These are phyloP conservation scores for Rostratula benghalensis DNA, from an alignment of 2,113 vertebrate genomes.

Conservation along the genomic window DNA sequence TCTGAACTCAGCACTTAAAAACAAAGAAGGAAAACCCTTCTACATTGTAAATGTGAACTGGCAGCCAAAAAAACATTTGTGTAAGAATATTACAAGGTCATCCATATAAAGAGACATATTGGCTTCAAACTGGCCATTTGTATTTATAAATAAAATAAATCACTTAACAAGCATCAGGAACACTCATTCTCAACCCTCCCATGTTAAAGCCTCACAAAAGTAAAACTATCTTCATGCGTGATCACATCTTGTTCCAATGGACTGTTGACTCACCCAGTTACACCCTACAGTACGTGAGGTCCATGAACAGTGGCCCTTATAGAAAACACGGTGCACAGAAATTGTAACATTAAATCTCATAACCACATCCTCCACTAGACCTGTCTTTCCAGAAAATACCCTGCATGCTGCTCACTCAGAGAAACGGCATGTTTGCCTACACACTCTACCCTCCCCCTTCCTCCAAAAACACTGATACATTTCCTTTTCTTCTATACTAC, in stretches of 20 bases:
- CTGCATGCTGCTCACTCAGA: background rate
- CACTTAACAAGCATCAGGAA: background rate
- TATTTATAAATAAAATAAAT: background rate
- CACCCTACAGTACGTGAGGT: slow-evolving; percentile 1
- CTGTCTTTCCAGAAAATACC: slow-evolving; percentile 8
- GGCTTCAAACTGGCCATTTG: background rate
- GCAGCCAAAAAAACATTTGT: background rate
- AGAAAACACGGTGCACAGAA: background rate
- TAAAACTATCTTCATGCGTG: background rate
- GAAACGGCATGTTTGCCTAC: background rate
- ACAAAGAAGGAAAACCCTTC: background rate
- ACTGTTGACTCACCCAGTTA: slow-evolving; percentile 57
- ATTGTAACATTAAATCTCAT: background rate
- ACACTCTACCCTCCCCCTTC: background rate
- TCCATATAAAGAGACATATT: background rate
- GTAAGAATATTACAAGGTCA: background rate
- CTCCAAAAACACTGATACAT: background rate
- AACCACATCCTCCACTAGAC: slow-evolving; percentile 10
- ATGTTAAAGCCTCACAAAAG: background rate
- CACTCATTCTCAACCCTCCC: background rate
- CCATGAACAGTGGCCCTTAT: background rate
- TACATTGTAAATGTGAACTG: background rate
- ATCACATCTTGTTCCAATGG: slow-evolving; percentile 16
- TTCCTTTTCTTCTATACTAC: background rate
- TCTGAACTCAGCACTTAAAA: background rate